phyloP scores from a whole-genome alignment of 2,113 vertebrate genomes.

The Thunnus thynnus region DNA sequence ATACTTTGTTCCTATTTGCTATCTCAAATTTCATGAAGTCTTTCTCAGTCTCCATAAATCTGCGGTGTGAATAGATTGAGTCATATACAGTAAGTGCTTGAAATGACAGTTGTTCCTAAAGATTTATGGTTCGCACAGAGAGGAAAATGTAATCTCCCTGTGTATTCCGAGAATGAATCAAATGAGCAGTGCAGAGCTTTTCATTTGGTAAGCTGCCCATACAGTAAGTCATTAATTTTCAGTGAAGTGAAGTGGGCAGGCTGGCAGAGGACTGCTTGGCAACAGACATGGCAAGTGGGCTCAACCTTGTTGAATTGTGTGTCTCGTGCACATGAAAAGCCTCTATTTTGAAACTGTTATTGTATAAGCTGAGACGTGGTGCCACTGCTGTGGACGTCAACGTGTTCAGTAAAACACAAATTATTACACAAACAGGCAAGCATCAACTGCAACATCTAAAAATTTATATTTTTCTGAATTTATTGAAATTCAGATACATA shows the following conservation, averaged over 20 bases:
- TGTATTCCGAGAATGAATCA: conserved; percentile 51
- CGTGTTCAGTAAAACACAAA: neutral
- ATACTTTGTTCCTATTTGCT: conserved; percentile 20
- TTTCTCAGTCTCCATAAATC: conserved; percentile 38
- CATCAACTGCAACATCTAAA: too few species aligned
- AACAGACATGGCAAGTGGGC: conserved; percentile 35
- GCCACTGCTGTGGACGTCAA: neutral
- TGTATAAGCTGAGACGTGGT: conserved; percentile 6
- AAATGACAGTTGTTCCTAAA: conserved; percentile 51
- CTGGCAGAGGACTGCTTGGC: conserved; percentile 26
- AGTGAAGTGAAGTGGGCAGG: conserved; percentile 39
- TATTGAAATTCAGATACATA: neutral
- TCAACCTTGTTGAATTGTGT: conserved; percentile 12
- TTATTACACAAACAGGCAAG: neutral
- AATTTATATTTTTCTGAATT: neutral
- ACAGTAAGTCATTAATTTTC: conserved; percentile 61
- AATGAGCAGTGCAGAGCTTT: conserved; percentile 53
- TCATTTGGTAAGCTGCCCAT: conserved; percentile 59
- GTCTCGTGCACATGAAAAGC: conserved; percentile 20
- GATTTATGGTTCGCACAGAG: conserved; percentile 41
- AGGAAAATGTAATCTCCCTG: conserved; percentile 60
- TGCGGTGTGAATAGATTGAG: conserved; percentile 29
- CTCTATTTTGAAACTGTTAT: neutral
- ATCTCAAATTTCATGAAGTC: conserved; percentile 26
- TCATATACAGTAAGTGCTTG: conserved; percentile 33